Base-by-base conservation (phyloP, 2,888 invertebrate genomes). In the Andrena bucephala region DNA sequence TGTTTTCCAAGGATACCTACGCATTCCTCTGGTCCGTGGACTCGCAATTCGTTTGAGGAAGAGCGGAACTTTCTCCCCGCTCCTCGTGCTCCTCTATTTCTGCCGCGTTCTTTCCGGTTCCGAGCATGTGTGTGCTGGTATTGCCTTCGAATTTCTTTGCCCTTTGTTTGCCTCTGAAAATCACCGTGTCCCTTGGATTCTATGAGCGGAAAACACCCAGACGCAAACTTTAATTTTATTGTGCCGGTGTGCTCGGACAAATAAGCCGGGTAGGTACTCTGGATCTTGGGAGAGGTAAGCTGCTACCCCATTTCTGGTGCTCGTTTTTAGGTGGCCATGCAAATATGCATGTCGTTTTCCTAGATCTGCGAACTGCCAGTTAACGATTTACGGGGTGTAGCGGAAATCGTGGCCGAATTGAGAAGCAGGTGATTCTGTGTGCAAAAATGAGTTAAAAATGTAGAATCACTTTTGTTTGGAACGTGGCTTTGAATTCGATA, bases 1-100 rank as follows among this genome's bases (percentile, higher is more conserved):
- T 91, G 91, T 92, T 92, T 91, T 87, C 85, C 85, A 86, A 90
- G 89, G 91, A 91, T 89, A 90, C 89, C 89, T 87, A 87, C 90
- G 90, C 92, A 92, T 93, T 92, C 91, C 83, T 79, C 77, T 68
- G 83, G 68, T 54, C 81, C 81, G 69, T 79, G 77, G 62, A 84
- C 74, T 77, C 66, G 89, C 85, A 83, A 87, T 89, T 87, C 89
- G 89, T 81, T 85, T 83, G 87, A 74, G 77, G 71, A 82, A 79
- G 77, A 80, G 65, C 63, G 52, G 48, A 83, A 86, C 77, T 60
- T 68, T 57, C 75, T 69, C 69, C 48, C 72, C 57, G n/a, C 29
- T 48, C 59, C 54, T 59, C 60, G 27, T 33, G n/a, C 29, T 54
- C 57, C 29, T 63, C 36, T 69, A 16, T 48, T 48, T 68, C 20